Percentiles rank a stretch among this genome's conserved stretches.
phyloP scores from a whole-genome alignment of 2,888 invertebrate genomes.

The Melanophora roralis region DNA sequence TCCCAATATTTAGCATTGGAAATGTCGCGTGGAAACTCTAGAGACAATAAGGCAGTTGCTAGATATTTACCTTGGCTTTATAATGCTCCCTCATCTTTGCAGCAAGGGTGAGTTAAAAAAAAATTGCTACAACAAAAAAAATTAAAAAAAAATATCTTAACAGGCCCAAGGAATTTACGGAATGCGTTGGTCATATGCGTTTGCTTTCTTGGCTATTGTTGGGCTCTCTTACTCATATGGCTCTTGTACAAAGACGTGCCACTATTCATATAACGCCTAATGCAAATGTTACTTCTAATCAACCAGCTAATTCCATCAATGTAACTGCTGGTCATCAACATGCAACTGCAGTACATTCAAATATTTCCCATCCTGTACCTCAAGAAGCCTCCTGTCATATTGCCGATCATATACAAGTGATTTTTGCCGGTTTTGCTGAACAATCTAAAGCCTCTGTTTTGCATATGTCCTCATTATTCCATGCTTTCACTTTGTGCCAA shows the following conservation, averaged over 20 bases:
- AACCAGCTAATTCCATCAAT: constrained; percentile 60
- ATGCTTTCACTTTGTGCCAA: constrained; percentile 98
- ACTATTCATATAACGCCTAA: constrained; percentile 55
- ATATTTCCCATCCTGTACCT: constrained; percentile 88
- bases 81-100: constrained; percentile 86
- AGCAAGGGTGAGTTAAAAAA: constrained; percentile 83
- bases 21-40: constrained; percentile 90
- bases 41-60: constrained; percentile 88
- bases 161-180: constrained; percentile 95
- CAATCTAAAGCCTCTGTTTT: constrained; percentile 93
- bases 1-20: constrained; percentile 96
- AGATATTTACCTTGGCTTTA: constrained; percentile 94
- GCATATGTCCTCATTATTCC: constrained; percentile 97
- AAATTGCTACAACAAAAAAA: no score
- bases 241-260: constrained; percentile 78
- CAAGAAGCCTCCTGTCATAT: constrained; percentile 97
- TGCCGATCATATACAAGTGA: constrained; percentile 96
- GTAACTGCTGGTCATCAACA: constrained; percentile 66
- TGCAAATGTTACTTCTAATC: constrained; percentile 1
- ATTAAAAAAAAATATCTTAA: neutral
- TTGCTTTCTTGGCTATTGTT: constrained; percentile 96
- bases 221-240: constrained; percentile 94
- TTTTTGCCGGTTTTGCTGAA: constrained; percentile 97
- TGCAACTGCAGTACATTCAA: neutral
- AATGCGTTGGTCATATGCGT: constrained; percentile 95